A percentile compares a stretch with the other conserved stretches of the same genome.
Conservation (phyloP, 2,797 vertebrate genomes). For the Protosalanx chinensis region DNA sequence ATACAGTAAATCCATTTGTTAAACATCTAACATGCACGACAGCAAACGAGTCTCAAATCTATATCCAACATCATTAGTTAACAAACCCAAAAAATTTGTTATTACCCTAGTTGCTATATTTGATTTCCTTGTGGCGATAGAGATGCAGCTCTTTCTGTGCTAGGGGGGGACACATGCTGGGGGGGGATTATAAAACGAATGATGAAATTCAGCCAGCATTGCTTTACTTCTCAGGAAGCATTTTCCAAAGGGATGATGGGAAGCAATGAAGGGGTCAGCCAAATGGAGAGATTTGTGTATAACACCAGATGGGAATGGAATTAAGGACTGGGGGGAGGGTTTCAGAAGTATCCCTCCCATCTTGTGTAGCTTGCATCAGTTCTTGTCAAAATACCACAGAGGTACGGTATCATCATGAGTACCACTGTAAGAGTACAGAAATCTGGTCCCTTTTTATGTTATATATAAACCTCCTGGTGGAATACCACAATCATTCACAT, state of each 20-base stretch:
- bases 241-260: slow-evolving; percentile 50
- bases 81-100: slow-evolving; percentile 26
- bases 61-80: slow-evolving; percentile 16
- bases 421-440: neutral
- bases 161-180: slow-evolving; percentile 50
- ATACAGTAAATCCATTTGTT: too few relatives aligned
- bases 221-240: slow-evolving; percentile 25
- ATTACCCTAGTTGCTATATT: slow-evolving; percentile 36
- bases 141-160: slow-evolving; percentile 46
- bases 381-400: neutral
- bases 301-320: slow-evolving; percentile 63
- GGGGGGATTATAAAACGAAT: slow-evolving; percentile 61
- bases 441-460: neutral
- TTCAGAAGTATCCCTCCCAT: slow-evolving; percentile 36
- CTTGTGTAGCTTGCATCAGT: slow-evolving; percentile 11
- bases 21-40: too few relatives aligned
- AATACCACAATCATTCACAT: neutral
- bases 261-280: slow-evolving; percentile 60
- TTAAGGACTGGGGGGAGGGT: slow-evolving; percentile 30
- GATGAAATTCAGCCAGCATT: slow-evolving; percentile 62
- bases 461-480: neutral
- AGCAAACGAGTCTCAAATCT: too few relatives aligned
- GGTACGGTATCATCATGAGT: neutral
- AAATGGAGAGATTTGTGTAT: slow-evolving; percentile 58
- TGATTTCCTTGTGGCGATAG: slow-evolving; percentile 60